These are phyloP conservation scores for Drosophila bocki DNA, from an alignment of 1,140 invertebrate species.

Conservation along the genomic window DNA sequence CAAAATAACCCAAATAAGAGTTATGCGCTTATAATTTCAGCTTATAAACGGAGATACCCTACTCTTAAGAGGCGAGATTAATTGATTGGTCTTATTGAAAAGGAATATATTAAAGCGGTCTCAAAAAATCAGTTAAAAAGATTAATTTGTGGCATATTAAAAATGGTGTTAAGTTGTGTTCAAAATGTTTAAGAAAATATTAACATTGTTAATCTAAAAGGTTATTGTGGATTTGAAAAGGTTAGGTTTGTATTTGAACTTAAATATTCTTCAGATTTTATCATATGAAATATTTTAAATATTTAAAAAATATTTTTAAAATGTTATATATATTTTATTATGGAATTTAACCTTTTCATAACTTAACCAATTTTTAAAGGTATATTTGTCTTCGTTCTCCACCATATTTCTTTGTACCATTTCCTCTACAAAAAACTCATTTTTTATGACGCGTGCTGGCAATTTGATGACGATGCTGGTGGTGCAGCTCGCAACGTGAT, in stretches of 20 bases:
- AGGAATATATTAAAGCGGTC: neutral
- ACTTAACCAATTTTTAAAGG: neutral
- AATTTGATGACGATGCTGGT: slow-evolving; percentile 56
- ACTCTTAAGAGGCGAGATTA: neutral
- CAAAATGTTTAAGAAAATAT: neutral
- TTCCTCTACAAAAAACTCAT: slow-evolving; percentile 23
- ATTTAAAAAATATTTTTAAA: too few relatives aligned
- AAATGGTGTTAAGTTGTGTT: slow-evolving; percentile 6
- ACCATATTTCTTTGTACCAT: slow-evolving; percentile 1
- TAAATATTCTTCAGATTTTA: neutral
- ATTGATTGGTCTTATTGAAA: neutral
- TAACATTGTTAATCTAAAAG: too few relatives aligned
- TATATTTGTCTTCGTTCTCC: slow-evolving; percentile 24
- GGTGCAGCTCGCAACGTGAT: slow-evolving; percentile 24
- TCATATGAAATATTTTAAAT: neutral
- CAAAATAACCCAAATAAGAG: slow-evolving; percentile 52
- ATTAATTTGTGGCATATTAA: neutral
- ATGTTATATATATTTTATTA: neutral
- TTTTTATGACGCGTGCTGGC: slow-evolving; percentile 68
- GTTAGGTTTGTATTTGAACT: neutral
- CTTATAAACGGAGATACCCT: slow-evolving; percentile 41
- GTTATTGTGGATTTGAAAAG: neutral
- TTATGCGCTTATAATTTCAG: slow-evolving; percentile 69
- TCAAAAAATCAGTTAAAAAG: neutral
- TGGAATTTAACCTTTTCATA: neutral